Evolutionary conservation across 2,113 vertebrate species (phyloP).

Genomic region (Leucosticte australis): DNA sequence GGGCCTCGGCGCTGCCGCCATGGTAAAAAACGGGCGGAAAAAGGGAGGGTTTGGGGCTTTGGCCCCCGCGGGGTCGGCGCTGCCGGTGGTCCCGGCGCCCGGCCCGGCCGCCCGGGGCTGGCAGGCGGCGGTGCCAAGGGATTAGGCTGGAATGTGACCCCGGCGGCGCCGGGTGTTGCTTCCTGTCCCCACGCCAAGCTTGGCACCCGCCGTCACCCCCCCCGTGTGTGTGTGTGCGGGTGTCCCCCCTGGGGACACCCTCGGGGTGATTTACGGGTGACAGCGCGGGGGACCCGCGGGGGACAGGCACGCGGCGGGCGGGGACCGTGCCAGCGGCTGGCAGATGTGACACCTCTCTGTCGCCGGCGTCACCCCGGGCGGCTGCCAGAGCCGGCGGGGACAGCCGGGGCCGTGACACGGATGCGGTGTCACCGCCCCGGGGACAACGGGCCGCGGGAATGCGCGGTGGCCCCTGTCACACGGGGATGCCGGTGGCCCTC

Average conservation of each 20-base stretch:
- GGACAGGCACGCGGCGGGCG: no score
- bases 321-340: neutral
- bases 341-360: neutral
- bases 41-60: neutral
- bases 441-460: neutral
- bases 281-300: no score
- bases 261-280: neutral
- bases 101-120: neutral
- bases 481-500: neutral
- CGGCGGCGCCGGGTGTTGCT: neutral
- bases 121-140: neutral
- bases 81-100: neutral
- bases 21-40: neutral
- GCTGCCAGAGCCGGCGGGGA: neutral
- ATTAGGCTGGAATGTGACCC: neutral
- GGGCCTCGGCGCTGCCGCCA: neutral
- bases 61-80: neutral
- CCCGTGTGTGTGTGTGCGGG: neutral
- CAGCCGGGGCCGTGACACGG: neutral
- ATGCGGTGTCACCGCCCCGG: neutral
- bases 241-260: neutral
- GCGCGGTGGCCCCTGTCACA: neutral
- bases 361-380: no score
- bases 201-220: neutral
- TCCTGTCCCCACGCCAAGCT: neutral